phyloP scores from a whole-genome alignment of 2,797 vertebrate genomes.

The Potorous gilbertii region DNA sequence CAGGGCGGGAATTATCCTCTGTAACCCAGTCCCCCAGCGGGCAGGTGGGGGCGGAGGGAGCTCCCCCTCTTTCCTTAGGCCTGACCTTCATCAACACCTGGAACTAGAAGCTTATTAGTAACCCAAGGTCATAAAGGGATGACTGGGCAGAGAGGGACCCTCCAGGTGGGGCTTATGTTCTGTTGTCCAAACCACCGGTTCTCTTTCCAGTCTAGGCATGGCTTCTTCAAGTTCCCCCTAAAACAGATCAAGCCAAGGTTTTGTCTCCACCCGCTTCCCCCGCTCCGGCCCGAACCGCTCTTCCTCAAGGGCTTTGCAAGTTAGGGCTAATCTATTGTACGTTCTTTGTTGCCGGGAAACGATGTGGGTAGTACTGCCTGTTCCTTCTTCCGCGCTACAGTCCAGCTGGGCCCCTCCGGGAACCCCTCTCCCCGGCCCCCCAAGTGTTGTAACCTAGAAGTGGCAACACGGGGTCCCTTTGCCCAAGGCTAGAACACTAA shows the following conservation, averaged over 20 bases:
- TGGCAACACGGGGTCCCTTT: constrained; percentile 39
- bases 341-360: constrained; percentile 69
- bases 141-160: constrained; percentile 12
- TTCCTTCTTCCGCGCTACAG: constrained; percentile 49
- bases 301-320: constrained; percentile 49
- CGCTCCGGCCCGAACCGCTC: neutral
- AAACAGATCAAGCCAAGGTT: constrained; percentile 47
- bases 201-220: constrained; percentile 44
- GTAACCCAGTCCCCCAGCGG: constrained; percentile 73
- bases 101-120: constrained; percentile 85
- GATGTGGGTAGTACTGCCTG: constrained; percentile 64
- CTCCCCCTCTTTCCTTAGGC: constrained; percentile 10
- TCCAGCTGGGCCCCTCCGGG: constrained; percentile 35
- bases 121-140: constrained; percentile 82
- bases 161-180: constrained; percentile 57
- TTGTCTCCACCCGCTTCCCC: neutral
- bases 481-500: neutral
- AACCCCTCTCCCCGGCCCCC: accelerated
- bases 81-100: constrained; percentile 83
- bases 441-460: neutral
- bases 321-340: constrained; percentile 33
- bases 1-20: constrained; percentile 78
- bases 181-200: constrained; percentile 39
- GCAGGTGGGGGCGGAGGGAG: constrained; percentile 63
- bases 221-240: constrained; percentile 54